Evolutionary conservation across 2,797 vertebrate genomes (phyloP).

Genomic region (Sternotherus odoratus): DNA sequence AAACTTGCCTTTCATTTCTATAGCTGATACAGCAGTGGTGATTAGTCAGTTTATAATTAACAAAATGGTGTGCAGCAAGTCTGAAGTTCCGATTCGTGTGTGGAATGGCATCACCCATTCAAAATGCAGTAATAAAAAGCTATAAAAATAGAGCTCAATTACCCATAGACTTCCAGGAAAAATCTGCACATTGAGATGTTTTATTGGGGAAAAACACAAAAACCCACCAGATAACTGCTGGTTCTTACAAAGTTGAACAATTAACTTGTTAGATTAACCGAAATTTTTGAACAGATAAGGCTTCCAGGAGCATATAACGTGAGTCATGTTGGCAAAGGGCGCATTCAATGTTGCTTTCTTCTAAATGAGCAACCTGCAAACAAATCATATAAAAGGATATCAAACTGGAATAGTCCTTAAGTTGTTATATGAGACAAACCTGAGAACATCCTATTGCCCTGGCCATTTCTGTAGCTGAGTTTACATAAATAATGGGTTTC

Average conservation of each 20-base stretch:
- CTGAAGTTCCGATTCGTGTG: neutral
- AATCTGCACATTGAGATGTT: slow-evolving; percentile 69
- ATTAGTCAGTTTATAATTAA: neutral
- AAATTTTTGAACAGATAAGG: slow-evolving; percentile 74
- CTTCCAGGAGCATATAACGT: slow-evolving; percentile 67
- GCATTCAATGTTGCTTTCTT: slow-evolving; percentile 89
- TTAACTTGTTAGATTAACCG: slow-evolving; percentile 59
- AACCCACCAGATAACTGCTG: slow-evolving; percentile 62
- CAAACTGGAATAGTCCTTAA: neutral
- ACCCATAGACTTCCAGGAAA: neutral
- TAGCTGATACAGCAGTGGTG: neutral
- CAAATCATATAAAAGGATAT: slow-evolving; percentile 42
- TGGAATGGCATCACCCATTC: neutral
- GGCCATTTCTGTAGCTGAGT: neutral
- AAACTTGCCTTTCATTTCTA: neutral
- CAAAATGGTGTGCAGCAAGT: neutral
- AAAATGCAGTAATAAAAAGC: neutral
- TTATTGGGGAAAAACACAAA: slow-evolving; percentile 70
- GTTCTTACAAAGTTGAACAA: slow-evolving; percentile 69
- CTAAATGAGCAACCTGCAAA: slow-evolving; percentile 91
- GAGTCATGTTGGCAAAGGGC: slow-evolving; percentile 41
- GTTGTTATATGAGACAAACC: neutral
- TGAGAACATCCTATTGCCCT: neutral
- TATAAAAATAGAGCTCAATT: slow-evolving; percentile 49
- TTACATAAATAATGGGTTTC: neutral